Evolutionary conservation across 2,113 vertebrate species (phyloP).

Genomic region (Hyperoodon ampullatus): DNA sequence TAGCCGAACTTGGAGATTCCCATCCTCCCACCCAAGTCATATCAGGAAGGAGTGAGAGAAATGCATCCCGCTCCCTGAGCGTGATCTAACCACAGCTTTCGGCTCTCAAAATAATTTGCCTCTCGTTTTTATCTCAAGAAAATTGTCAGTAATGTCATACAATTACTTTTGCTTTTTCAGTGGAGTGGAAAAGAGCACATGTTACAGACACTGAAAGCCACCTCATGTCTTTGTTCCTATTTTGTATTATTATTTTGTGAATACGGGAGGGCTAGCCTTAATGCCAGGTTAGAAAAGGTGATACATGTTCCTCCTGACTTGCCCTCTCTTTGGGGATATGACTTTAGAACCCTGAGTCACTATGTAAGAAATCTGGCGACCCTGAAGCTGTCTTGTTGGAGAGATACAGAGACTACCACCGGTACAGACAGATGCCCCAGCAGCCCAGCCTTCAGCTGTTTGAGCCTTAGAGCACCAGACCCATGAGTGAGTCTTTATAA

Average conservation of each 20-base stretch:
- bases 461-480: too few relatives aligned
- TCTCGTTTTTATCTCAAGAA: constrained; percentile 18
- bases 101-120: constrained; percentile 38
- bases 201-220: not conserved
- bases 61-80: not conserved
- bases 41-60: not conserved
- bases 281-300: not conserved
- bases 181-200: not conserved
- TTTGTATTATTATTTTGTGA: not conserved
- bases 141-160: constrained; percentile 20
- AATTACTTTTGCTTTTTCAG: constrained; percentile 34
- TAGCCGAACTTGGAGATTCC: not conserved
- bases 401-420: rapidly evolving
- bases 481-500: not conserved
- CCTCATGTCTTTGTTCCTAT: not conserved
- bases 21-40: not conserved
- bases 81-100: not conserved
- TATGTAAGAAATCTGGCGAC: rapidly evolving
- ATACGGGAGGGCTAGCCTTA: not conserved
- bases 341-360: not conserved
- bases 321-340: not conserved
- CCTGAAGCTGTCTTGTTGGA: too few relatives aligned
- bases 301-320: not conserved
- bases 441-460: too few relatives aligned
- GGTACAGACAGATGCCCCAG: not conserved